Evolutionary conservation across 1,140 invertebrate species (phyloP).

Genomic region (Bombus waltoni): DNA sequence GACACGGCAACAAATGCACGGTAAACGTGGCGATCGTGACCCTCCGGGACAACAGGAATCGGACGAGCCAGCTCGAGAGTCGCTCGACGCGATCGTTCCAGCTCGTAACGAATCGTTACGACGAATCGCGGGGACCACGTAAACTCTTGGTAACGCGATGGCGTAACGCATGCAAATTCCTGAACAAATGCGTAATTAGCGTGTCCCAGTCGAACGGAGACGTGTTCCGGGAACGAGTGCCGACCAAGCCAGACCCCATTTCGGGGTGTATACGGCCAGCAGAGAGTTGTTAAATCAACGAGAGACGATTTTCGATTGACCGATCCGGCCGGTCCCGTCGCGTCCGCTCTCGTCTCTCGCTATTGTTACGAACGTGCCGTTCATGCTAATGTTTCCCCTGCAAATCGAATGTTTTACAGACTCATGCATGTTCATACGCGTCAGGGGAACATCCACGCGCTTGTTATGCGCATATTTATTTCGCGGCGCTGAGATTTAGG

Average conservation of each 20-base stretch:
- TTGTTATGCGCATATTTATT: slow-evolving; percentile 49
- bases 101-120: slow-evolving; percentile 67
- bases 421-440: slow-evolving; percentile 58
- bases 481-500: neutral
- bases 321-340: slow-evolving; percentile 27
- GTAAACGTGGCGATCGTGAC: slow-evolving; percentile 41
- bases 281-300: slow-evolving; percentile 69
- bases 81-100: slow-evolving; percentile 29
- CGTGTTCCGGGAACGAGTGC: slow-evolving; percentile 2
- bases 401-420: slow-evolving; percentile 70
- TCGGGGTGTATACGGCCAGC: neutral
- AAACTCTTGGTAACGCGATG: slow-evolving; percentile 60
- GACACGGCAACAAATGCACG: neutral
- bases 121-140: slow-evolving; percentile 35
- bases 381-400: slow-evolving; percentile 65
- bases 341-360: slow-evolving; percentile 35
- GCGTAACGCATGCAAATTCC: slow-evolving; percentile 74
- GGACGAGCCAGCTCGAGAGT: neutral
- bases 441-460: slow-evolving; percentile 30
- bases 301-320: slow-evolving; percentile 69
- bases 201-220: slow-evolving; percentile 46
- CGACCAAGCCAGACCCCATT: neutral
- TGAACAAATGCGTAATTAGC: slow-evolving; percentile 77
- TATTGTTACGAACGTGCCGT: slow-evolving; percentile 58
- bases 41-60: slow-evolving; percentile 30